phyloP scores from a whole-genome alignment of 2,113 vertebrate genomes.

The Pygoscelis adeliae region DNA sequence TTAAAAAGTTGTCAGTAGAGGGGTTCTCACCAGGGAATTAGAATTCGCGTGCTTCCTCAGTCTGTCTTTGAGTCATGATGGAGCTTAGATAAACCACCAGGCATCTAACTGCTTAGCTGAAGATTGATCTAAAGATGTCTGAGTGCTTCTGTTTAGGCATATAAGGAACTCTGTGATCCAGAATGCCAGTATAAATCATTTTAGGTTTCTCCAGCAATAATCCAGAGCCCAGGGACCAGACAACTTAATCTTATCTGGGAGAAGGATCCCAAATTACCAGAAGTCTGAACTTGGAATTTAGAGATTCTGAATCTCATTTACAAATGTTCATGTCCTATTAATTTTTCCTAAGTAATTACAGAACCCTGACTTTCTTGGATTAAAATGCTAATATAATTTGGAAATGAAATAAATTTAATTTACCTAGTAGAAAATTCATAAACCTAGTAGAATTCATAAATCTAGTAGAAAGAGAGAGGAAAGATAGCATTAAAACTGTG shows the following conservation, averaged over 20 bases:
- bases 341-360: neutral
- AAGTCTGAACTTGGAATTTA: neutral
- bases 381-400: neutral
- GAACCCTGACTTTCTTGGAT: neutral
- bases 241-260: neutral
- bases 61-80: neutral
- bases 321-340: neutral
- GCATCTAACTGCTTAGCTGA: neutral
- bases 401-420: neutral
- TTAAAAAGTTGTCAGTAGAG: neutral
- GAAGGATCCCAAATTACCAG: neutral
- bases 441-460: neutral
- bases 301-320: neutral
- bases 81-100: neutral
- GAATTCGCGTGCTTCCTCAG: neutral
- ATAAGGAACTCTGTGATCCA: neutral
- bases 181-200: conserved; percentile 4
- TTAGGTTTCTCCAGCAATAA: neutral
- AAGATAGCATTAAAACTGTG: neutral
- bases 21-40: neutral
- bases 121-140: neutral
- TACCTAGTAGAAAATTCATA: neutral
- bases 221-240: neutral
- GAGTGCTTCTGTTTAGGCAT: neutral
- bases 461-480: neutral